These are phyloP conservation scores for Ictalurus furcatus DNA, from an alignment of 2,113 vertebrate genomes.

Conservation along the genomic window DNA sequence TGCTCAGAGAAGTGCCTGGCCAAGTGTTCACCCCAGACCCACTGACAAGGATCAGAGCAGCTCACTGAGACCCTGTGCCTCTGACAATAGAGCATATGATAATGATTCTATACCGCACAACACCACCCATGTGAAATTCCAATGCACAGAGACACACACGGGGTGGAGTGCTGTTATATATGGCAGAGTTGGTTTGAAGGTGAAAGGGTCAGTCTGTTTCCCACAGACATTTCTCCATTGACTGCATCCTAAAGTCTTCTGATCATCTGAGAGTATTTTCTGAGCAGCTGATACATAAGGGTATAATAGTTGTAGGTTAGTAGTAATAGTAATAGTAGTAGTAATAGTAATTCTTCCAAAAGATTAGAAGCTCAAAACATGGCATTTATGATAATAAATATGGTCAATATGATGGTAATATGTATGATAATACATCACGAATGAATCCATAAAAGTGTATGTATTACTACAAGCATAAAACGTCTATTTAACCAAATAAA, in stretches of 20 bases:
- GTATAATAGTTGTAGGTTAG: neutral
- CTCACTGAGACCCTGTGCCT: slow-evolving; percentile 61
- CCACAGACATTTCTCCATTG: slow-evolving; percentile 30
- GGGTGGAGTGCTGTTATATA: slow-evolving; percentile 39
- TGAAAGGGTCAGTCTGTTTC: slow-evolving; percentile 41
- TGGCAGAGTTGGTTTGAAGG: slow-evolving; percentile 35
- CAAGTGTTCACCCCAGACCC: slow-evolving; percentile 45
- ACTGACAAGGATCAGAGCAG: slow-evolving; percentile 56
- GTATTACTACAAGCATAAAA: neutral
- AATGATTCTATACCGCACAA: slow-evolving; percentile 48
- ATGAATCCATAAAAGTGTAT: neutral
- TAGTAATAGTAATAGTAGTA: neutral
- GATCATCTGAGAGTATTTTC: neutral
- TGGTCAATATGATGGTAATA: neutral
- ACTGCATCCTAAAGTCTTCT: slow-evolving; percentile 7
- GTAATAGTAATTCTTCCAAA: neutral
- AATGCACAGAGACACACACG: slow-evolving; percentile 38
- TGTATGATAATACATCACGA: neutral
- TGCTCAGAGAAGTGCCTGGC: slow-evolving; percentile 52
- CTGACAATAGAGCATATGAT: slow-evolving; percentile 62
- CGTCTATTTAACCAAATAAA: neutral
- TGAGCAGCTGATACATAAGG: slow-evolving; percentile 12
- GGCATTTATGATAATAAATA: neutral
- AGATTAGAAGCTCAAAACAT: neutral
- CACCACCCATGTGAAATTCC: slow-evolving; percentile 64